Evolutionary conservation across 1,140 invertebrate species (phyloP), one percentile per base, ranked within the genome.

Genomic region (Chrysomallon squamiferum): DNA sequence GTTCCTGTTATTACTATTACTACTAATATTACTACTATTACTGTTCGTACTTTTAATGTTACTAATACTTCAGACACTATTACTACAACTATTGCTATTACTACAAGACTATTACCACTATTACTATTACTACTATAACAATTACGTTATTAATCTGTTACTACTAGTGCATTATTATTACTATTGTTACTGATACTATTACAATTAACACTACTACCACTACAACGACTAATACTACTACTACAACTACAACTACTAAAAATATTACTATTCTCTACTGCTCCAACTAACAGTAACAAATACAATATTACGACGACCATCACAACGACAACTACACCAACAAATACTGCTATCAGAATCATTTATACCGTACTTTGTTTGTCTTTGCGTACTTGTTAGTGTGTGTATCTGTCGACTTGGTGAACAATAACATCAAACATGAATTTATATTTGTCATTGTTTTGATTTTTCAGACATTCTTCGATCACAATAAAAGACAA

Each of bases 381-480:
- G n/a, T n/a, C n/a, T n/a, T n/a, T n/a, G n/a, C n/a, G n/a, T n/a
- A n/a, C n/a, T n/a, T n/a, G n/a, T n/a, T n/a, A n/a, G n/a, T n/a
- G n/a, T n/a, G n/a, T n/a, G n/a, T n/a, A n/a, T n/a, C n/a, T n/a
- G n/a, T n/a, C n/a, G n/a, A n/a, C n/a, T n/a, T n/a, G n/a, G n/a
- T n/a, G n/a, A n/a, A n/a, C n/a, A n/a, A n/a, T n/a, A n/a, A n/a
- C n/a, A n/a, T n/a, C n/a, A n/a, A n/a, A n/a, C n/a, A n/a, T n/a
- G n/a, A n/a, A n/a, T n/a, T n/a, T n/a, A n/a, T n/a, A n/a, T n/a
- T n/a, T n/a, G n/a, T n/a, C n/a, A n/a, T n/a, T n/a, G n/a, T n/a
- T n/a, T n/a, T n/a, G n/a, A n/a, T n/a, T 59, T 74, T 71, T 15
- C 71, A 81, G 79, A 60, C 79, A 74, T 59, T 68, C 72, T 22